These are phyloP conservation scores for Yponomeuta sedellus DNA, from an alignment of 2,888 invertebrate species.

Conservation along the genomic window DNA sequence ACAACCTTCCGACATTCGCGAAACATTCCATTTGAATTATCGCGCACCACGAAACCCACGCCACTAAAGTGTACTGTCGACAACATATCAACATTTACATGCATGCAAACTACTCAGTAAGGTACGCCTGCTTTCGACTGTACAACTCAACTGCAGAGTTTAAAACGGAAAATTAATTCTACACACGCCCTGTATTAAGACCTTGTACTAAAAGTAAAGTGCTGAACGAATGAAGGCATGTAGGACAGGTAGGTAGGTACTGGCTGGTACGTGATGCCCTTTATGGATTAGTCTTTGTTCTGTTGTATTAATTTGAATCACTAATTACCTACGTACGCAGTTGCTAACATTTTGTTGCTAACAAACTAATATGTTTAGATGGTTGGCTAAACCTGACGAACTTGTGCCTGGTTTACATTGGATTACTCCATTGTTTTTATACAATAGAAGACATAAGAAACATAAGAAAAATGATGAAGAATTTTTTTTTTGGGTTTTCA, in stretches of 20 bases:
- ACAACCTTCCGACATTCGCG: too few relatives aligned
- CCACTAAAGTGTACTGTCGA: too few relatives aligned
- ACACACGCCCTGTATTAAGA: neutral
- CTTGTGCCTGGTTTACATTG: too few relatives aligned
- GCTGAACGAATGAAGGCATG: neutral
- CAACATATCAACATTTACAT: too few relatives aligned
- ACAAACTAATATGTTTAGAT: neutral
- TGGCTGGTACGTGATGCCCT: conserved; percentile 8
- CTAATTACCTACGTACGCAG: neutral
- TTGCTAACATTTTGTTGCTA: neutral
- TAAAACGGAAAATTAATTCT: neutral
- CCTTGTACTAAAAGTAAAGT: neutral
- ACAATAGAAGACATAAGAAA: too few relatives aligned
- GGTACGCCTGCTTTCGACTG: too few relatives aligned
- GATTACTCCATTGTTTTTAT: too few relatives aligned
- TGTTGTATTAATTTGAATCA: conserved; percentile 4
- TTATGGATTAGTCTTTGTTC: conserved; percentile 9
- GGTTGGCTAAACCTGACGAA: neutral
- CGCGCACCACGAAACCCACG: too few relatives aligned
- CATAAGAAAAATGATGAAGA: too few relatives aligned
- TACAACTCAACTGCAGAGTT: neutral
- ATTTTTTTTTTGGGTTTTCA: too few relatives aligned
- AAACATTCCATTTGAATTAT: too few relatives aligned
- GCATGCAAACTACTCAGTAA: too few relatives aligned
- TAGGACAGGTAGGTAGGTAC: neutral